phyloP scores from a whole-genome alignment of 2,797 vertebrate species.

The Nasua narica region DNA sequence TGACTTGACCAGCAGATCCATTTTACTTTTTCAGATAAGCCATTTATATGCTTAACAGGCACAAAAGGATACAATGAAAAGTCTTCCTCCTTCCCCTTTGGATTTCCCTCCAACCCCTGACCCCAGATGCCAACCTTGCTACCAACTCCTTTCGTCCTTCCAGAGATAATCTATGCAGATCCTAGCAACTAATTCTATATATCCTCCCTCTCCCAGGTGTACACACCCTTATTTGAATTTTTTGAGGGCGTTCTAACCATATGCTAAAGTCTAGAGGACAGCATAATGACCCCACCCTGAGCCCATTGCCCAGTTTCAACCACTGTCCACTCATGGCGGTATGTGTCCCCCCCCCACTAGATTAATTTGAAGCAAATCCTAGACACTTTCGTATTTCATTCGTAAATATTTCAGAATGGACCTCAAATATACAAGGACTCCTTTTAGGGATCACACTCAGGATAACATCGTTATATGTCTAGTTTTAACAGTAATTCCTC shows the following conservation, averaged over 20 bases:
- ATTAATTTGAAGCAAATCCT: not conserved
- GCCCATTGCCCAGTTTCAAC: not conserved
- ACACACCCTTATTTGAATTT: not conserved
- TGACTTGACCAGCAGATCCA: not conserved
- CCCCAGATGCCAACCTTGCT: not conserved
- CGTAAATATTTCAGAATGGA: not conserved
- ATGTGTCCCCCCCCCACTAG: not conserved
- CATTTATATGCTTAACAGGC: not conserved
- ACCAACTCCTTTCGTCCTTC: not conserved
- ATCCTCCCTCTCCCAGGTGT: not conserved
- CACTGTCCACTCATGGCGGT: not conserved
- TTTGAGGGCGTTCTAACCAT: constrained; percentile 1
- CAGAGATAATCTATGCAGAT: not conserved
- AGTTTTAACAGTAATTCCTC: not conserved
- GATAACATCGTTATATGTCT: not conserved
- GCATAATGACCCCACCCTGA: not conserved
- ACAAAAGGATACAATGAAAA: not conserved
- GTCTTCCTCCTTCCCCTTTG: not conserved
- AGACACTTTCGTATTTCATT: not conserved
- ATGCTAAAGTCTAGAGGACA: not conserved
- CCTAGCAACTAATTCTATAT: constrained; percentile 30
- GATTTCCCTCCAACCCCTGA: not conserved
- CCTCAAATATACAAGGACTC: not conserved
- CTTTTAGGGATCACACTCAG: not conserved
- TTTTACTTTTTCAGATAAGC: not conserved